Percentiles rank a stretch among this genome's conserved stretches.
Conservation (phyloP, 2,888 invertebrate species). For the Coenonympha glycerion region DNA sequence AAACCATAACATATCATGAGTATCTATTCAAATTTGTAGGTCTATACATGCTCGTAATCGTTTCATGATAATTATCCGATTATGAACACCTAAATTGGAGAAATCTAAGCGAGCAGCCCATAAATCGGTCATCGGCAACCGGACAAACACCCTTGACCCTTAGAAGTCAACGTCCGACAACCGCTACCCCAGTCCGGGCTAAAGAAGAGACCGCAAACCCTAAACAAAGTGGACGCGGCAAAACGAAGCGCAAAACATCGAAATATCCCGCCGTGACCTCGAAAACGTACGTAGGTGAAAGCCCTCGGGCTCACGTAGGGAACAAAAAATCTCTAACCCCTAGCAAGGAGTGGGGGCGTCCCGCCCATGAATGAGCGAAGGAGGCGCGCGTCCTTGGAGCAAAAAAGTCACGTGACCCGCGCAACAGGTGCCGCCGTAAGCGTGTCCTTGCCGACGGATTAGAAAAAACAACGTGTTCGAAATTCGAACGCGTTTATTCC, state of each 20-base stretch:
- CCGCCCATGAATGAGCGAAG: conserved; percentile 75
- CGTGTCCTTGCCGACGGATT: conserved; percentile 65
- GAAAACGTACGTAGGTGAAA: conserved; percentile 72
- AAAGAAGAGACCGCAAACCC: conserved; percentile 34
- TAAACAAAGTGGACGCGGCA: conserved; percentile 50
- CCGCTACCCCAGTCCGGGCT: conserved; percentile 29
- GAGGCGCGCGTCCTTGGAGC: conserved; percentile 73
- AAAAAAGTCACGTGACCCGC: conserved; percentile 74
- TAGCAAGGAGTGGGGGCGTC: conserved; percentile 61
- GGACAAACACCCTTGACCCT: conserved; percentile 2
- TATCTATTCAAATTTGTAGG: neutral
- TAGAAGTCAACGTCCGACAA: conserved; percentile 28
- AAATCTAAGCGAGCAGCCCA: neutral
- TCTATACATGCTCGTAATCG: neutral
- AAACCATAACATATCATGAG: neutral
- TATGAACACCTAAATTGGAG: neutral
- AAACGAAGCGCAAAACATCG: conserved; percentile 62
- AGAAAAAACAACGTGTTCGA: conserved; percentile 49
- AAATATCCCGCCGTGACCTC: conserved; percentile 72
- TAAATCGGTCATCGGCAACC: conserved; percentile 3
- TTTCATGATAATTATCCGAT: conserved; percentile 4
- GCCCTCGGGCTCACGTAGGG: conserved; percentile 72
- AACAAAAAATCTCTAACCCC: conserved; percentile 71
- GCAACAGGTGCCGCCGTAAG: conserved; percentile 73
- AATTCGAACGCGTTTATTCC: conserved; percentile 20